phyloP scores from a whole-genome alignment of 2,113 vertebrate species.

The Catharus fuscescens region DNA sequence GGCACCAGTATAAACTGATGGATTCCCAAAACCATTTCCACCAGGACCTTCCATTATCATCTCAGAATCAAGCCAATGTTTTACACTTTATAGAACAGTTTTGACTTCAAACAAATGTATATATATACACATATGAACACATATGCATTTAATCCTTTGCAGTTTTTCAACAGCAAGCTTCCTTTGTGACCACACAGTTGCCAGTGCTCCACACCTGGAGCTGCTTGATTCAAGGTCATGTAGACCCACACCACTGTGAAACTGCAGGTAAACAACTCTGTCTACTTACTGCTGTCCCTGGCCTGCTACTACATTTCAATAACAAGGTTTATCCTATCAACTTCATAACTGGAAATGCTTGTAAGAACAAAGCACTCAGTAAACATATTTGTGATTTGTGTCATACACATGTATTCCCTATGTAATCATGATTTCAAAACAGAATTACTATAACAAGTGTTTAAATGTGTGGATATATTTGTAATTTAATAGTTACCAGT shows the following conservation, averaged over 20 bases:
- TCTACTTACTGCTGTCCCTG: not conserved
- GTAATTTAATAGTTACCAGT: not conserved
- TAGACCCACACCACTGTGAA: not conserved
- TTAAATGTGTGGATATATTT: not conserved
- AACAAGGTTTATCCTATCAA: not conserved
- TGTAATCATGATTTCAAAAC: not conserved
- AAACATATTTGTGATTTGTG: not conserved
- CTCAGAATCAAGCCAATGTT: not conserved
- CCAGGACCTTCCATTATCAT: not conserved
- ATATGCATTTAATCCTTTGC: not conserved
- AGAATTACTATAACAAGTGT: not conserved
- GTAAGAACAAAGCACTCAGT: not conserved
- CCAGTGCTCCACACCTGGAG: not conserved
- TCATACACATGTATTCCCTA: not conserved
- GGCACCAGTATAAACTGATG: not conserved
- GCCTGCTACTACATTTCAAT: not conserved
- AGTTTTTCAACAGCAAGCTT: not conserved
- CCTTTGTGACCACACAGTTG: not conserved
- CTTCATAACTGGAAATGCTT: not conserved
- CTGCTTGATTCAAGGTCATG: not conserved
- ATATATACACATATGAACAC: accelerated
- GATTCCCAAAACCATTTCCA: not conserved
- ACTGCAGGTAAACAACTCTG: not conserved
- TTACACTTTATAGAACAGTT: not conserved
- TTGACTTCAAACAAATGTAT: not conserved